Evolutionary conservation across 2,888 invertebrate species (phyloP).

Genomic region (Plagiodera versicolora): DNA sequence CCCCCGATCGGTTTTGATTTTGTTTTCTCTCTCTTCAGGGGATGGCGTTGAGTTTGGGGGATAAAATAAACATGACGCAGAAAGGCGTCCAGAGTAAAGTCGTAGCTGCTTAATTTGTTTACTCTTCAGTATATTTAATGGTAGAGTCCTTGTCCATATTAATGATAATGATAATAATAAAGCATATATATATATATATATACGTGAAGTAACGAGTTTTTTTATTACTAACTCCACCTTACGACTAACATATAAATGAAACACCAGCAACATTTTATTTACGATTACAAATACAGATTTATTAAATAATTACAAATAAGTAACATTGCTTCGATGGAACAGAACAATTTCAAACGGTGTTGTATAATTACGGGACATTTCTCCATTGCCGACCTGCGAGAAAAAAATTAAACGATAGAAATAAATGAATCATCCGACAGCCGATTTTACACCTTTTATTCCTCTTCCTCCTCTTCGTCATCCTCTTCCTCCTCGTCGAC

Average conservation of each 20-base stretch:
- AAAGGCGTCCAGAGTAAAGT: constrained; percentile 63
- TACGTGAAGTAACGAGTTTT: constrained; percentile 17
- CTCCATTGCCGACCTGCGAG: constrained; percentile 21
- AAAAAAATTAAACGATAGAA: constrained; percentile 16
- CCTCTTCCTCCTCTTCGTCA: constrained; percentile 70
- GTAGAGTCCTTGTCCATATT: not conserved
- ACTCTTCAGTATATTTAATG: not conserved
- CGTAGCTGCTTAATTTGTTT: constrained; percentile 45
- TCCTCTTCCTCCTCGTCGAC: constrained; percentile 78
- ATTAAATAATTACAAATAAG: constrained; percentile 45
- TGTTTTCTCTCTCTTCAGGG: no score
- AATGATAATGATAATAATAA: not conserved
- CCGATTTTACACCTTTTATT: constrained; percentile 36
- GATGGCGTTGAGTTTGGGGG: constrained; percentile 97
- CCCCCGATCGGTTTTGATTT: no score
- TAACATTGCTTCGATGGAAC: constrained; percentile 39
- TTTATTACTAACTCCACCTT: constrained; percentile 33
- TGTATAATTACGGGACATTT: no score
- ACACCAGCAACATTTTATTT: constrained; percentile 29
- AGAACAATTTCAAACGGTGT: constrained; percentile 37
- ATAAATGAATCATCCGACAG: no score
- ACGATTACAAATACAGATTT: constrained; percentile 52
- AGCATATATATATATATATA: not conserved
- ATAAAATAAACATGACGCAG: constrained; percentile 95
- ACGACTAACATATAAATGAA: constrained; percentile 35